Evolutionary conservation across 2,113 vertebrate species (phyloP), one percentile per base, ranked within the genome.

Genomic region (Rhinichthys klamathensis): DNA sequence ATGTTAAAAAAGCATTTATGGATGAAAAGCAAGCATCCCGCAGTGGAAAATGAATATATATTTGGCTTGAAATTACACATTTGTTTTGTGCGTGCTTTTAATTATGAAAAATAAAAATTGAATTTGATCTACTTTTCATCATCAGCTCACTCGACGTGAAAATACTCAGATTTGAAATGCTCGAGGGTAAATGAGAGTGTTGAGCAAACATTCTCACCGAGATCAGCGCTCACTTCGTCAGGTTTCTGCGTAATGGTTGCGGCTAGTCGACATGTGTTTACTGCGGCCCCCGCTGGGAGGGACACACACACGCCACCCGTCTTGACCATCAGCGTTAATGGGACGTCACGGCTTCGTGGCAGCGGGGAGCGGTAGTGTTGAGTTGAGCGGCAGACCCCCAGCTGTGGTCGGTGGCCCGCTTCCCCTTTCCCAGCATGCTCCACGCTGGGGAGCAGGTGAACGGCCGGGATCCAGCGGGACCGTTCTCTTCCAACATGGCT

Each of bases 191-290:
- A 76, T 35, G 4, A 77, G 49, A 77, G 54, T 35, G 10, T 70
- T 38, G 49, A 78, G 76, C 54, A 60, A 78, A 78, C 54, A 25
- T 12, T 79, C 18, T 77, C 74, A 27, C 41, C 46, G 73, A 75
- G 73, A 76, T 25, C 73, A 27, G 54, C 11, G 41, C 49, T 84
- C 23, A 13, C 82, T 49, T 63, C 32, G 46, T 86, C 56, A 61
- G 60, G 38, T 75, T 74, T n/a, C 58, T 32, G 6, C 30, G 91
- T 90, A 84, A 91, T 87, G 92, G 92, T 93, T 92, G 91, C 67
- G 90, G 93, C 90, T 89, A 91, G 91, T 91, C 89, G 92, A 95
- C 93, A 93, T 95, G 93, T 95, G 94, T 95, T 95, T 95, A 95
- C 92, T 83, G 92, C 80, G 91, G 92, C 93, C 88, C 92, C 93